Percentiles rank a stretch among this genome's conserved stretches.
Conservation (phyloP, 1,140 invertebrate genomes). For the Oncopeltus fasciatus region DNA sequence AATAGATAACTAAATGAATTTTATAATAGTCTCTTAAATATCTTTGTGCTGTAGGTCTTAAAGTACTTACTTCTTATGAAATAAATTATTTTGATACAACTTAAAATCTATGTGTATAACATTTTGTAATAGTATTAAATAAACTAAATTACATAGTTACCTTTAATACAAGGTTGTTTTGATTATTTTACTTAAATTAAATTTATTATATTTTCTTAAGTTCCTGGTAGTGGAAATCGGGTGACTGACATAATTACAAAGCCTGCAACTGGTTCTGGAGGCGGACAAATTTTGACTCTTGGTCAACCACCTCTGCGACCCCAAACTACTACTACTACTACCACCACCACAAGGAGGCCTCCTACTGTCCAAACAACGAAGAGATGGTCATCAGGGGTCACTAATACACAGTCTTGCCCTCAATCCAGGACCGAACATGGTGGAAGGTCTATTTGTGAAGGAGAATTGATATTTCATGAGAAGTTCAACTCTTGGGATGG, state of each 20-base stretch:
- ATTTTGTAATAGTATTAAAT: too few relatives aligned
- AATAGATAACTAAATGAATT: too few relatives aligned
- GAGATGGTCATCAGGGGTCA: background rate
- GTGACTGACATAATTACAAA: background rate
- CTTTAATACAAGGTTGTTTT: too few relatives aligned
- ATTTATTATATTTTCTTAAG: background rate
- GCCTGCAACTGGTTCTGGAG: background rate
- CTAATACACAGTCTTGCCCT: constrained; percentile 4
- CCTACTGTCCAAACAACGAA: background rate
- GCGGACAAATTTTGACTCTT: background rate
- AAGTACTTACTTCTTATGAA: too few relatives aligned
- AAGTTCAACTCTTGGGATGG: constrained; percentile 8
- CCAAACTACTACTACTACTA: background rate
- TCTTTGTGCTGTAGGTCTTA: too few relatives aligned
- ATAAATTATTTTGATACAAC: too few relatives aligned
- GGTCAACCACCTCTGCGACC: background rate
- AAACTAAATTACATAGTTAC: too few relatives aligned
- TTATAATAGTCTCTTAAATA: too few relatives aligned
- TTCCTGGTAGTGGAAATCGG: background rate
- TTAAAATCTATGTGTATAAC: too few relatives aligned
- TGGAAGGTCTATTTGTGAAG: constrained; percentile 18
- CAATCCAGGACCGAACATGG: constrained; percentile 16
- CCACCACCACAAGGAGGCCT: background rate
- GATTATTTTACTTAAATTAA: too few relatives aligned
- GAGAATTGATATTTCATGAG: constrained; percentile 17